These are phyloP conservation scores for Heliconius himera DNA, from an alignment of 1,140 invertebrate species.

Conservation along the genomic window DNA sequence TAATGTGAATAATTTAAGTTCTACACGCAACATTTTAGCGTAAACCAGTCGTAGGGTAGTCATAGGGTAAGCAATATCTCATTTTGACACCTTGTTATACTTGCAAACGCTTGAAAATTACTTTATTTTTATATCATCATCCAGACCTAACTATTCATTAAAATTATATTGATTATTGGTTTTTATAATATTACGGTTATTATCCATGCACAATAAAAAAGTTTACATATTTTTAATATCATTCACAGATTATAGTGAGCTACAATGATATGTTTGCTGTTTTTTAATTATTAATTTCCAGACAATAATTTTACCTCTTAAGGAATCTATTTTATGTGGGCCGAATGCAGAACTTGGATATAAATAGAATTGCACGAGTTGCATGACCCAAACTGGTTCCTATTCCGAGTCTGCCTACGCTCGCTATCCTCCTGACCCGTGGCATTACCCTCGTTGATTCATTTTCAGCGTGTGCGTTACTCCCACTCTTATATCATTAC, in stretches of 20 bases:
- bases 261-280: neutral
- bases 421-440: conserved; percentile 66
- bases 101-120: conserved; percentile 40
- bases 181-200: neutral
- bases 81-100: conserved; percentile 43
- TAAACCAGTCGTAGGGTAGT: conserved; percentile 36
- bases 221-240: neutral
- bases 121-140: conserved; percentile 35
- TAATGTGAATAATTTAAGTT: conserved; percentile 22
- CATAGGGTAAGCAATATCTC: neutral
- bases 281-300: neutral
- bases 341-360: conserved; percentile 66
- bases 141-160: neutral
- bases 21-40: conserved; percentile 52
- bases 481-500: conserved; percentile 31
- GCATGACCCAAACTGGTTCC: conserved; percentile 77
- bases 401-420: conserved; percentile 68
- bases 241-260: neutral
- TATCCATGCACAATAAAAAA: neutral
- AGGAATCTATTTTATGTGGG: conserved; percentile 56
- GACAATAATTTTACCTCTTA: conserved; percentile 9
- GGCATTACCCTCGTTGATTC: conserved; percentile 63
- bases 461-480: conserved; percentile 53
- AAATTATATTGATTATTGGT: neutral
- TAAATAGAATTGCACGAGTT: conserved; percentile 77